phyloP scores from a whole-genome alignment of 53 echinoderm and acorn worm species.

The Stichopus horrens region DNA sequence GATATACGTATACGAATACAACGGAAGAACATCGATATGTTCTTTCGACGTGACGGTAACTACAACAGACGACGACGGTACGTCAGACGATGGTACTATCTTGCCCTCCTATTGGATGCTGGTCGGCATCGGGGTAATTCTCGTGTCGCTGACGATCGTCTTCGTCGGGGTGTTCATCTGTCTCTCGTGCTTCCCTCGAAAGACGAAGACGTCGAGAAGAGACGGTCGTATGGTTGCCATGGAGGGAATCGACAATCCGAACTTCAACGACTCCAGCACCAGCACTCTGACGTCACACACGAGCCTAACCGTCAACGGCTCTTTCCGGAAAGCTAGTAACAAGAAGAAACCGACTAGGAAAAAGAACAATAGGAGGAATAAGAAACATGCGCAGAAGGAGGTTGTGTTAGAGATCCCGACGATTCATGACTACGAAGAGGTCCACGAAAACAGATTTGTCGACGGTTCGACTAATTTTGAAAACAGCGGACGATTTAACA shows the following conservation, averaged over 20 bases:
- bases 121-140: slow-evolving; percentile 3
- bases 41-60: slow-evolving; percentile 25
- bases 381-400: not conserved
- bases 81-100: not conserved
- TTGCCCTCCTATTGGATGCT: not conserved
- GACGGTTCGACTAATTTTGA: slow-evolving; percentile 27
- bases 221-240: slow-evolving; percentile 28
- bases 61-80: not conserved
- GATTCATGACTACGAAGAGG: slow-evolving; percentile 12
- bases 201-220: slow-evolving; percentile 14
- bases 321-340: not conserved
- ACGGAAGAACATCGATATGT: slow-evolving; percentile 12
- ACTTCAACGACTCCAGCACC: not conserved
- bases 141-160: not conserved
- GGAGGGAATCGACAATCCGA: not conserved
- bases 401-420: not conserved
- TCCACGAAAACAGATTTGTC: not conserved
- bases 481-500: slow-evolving; percentile 37
- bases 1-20: slow-evolving; percentile 26
- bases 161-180: not conserved
- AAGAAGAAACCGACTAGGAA: not conserved
- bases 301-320: slow-evolving; percentile 12
- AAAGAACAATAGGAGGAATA: slow-evolving; percentile 3
- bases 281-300: slow-evolving; percentile 35
- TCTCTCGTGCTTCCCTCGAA: not conserved